Base-by-base conservation (phyloP, 2,888 invertebrate genomes). In the Tortricodes alternella region DNA sequence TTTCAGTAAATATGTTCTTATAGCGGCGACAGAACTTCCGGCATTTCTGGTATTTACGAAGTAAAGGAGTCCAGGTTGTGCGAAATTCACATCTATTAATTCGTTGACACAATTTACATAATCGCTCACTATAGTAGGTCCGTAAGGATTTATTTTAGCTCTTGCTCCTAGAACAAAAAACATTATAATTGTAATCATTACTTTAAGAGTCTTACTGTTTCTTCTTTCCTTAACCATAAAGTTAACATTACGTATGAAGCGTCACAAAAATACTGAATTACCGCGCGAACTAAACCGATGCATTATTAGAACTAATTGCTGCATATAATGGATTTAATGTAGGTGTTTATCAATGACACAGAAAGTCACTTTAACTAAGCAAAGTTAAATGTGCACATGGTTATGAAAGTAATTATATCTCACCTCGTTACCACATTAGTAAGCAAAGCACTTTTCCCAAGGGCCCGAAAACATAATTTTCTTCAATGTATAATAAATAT, bases 81-180 rank as follows among this genome's bases (percentile, higher is more conserved):
- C 62, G 46, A 85, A 86, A 53, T 80, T 77, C 7, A 51, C 60
- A 53, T 76, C 65, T 1, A 85, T 75, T 8, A 87, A 61, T 49
- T 71, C 61, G 39, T 46, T 67, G 2, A 87, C 59, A 55, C 87
- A 88, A 23, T 65, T 77, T 0, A 73, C 67, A 15, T 74, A 80
- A 46, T 86, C 83, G 19, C 55, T 70, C 0, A 78, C 65, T 2
- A 85, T 73, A 3, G 79, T 82, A 7, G 84, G 81, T 0, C 81
- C 83, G 15, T 65, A 49, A 0, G 78, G 79, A 62, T 82, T 83
- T 0, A 80, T 63, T 24, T 58, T 53, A 1, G 71, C 72, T 56
- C 67, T 43, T 29, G 63, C 65, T 11, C 41, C 48, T 2, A 55
- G 19, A 7, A 13, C 15, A 2, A 55, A 6, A 21, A 55, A 21